Evolutionary conservation across 2,113 vertebrate species (phyloP), one percentile per base, ranked within the genome.

Genomic region (Podilymbus podiceps): DNA sequence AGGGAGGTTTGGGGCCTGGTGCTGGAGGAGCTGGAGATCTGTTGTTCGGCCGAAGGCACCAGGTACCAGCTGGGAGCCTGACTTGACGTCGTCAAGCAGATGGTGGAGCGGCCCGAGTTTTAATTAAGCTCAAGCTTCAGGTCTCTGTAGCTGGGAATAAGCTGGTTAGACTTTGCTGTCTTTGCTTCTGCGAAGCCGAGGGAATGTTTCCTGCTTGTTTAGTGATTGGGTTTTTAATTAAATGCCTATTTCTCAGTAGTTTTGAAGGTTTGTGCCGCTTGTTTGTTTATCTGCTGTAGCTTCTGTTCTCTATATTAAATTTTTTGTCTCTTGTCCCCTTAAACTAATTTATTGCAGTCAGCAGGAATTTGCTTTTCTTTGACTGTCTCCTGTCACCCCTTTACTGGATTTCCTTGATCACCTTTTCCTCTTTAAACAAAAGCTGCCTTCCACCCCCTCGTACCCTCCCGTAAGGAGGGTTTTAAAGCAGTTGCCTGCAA

Each of bases 281-380:
- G 68, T 35, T 95, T 86, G 56, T 79, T 96, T 76, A 46, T 88
- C 85, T 78, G 73, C 77, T 69, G 58, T 58, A 76, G 74, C 85
- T 93, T 91, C 91, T 75, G 49, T 72, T 93, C 67, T 46, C 85
- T 30, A 0, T 52, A 25, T 85, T 82, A 49, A 30, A 20, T 72
- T 87, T 63, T 62, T 56, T 58, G 20, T 82, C 59, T 78, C 74
- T 67, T 30, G 20, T 63, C 33, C 18, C 33, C 33, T 87, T 84
- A 28, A 59, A 93, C 59, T 46, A 23, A 47, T 76, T 81, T 69
- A n/a, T 12, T 44, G 42, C 53, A 33, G 28, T 9, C 33, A 21
- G 42, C 22, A 50, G 22, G 66, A 12, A 73, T 92, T 85, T 58
- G 46, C 47, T 88, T 91, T 62, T 30, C 74, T 62, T 62, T 66